Base-by-base conservation (phyloP, 2,888 invertebrate genomes). In the Chrysolina haemoptera region DNA sequence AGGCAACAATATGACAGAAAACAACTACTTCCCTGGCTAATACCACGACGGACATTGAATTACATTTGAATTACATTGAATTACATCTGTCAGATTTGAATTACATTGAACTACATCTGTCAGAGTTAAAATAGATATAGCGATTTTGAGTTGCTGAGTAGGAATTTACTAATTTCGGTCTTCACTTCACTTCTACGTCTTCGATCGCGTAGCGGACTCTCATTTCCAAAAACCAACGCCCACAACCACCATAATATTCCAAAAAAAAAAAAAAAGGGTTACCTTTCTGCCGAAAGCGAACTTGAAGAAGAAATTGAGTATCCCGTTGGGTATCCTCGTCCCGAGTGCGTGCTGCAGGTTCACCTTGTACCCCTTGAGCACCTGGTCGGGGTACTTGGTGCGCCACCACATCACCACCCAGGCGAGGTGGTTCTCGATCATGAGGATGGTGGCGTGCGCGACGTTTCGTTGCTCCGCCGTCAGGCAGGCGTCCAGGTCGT, bases 341-440 rank as follows among this genome's bases (percentile, higher is more conserved):
- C 96, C 96, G 80, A 96, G 91, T 16, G 95, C 95, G 86, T 93
- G 96, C 87, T 97, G 96, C 83, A 97, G 91, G 88, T 97, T 96
- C 82, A 97, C 92, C 90, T 97, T 96, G 90, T 96, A 96, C 48
- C 96, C 96, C 89, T 95, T 96, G 87, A 97, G 91, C 80, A 96
- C 93, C 85, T 93, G 93, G 83, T 96, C 96, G n/a, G 96, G 94
- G 87, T 94, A 95, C 90, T 96, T 97, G 85, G 95, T 94, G 84
- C 96, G 94, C 97, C 97, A 97, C 92, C 95, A 96, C 87, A 94
- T 91, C 96, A 97, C 92, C 82, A 96, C 95, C 97, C 97, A 97
- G 72, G 94, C 93, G 55, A 98, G 92, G 87, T 98, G 96, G 87
- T 98, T 97, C 89, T 98, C 97, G 83, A 97, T 93, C 96, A 98